Evolutionary conservation across 2,113 vertebrate species (phyloP), one percentile per base, ranked within the genome.

Genomic region (Halichoerus grypus): DNA sequence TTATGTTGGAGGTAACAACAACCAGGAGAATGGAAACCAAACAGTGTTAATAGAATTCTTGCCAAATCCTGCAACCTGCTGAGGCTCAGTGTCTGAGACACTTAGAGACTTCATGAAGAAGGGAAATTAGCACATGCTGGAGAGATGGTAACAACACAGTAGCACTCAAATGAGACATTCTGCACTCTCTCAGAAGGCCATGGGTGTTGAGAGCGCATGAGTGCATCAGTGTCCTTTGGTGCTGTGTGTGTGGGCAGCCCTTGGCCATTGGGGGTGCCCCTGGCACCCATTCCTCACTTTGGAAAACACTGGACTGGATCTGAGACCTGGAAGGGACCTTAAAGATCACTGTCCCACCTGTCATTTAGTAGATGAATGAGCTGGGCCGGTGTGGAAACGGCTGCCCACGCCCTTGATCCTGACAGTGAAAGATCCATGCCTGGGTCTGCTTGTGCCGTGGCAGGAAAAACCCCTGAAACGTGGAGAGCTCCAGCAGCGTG

Each of bases 391-490:
- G 36, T 46, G 33, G 77, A 88, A 59, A 12, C 69, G 59, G 53
- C 77, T 33, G 33, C 69, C 46, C 3, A 2, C 22, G 21, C 33
- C 65, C 63, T 72, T 26, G 24, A 31, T 22, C 51, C 42, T 71
- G 39, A n/a, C 26, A 6, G 31, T n/a, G 7, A 16, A 51, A 31
- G 26, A 7, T 12, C 53, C 18, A 1, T 69, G 31, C 71, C 53
- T 69, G 26, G 13, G 55, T 7, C 0, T 33, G 16, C 31, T 81
- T 19, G 31, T 57, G 9, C 57, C 15, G 4, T 67, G 49, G 46
- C 26, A 28, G 3, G 3, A 2, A 21, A 22, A 2, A 31, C 2
- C 19, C 69, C 69, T 24, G 26, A 57, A 28, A 49, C 1, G 0
- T 0, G 18, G 61, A 39, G 36, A 59, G 2, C 12, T 19, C 51